phyloP scores from a whole-genome alignment of 2,113 vertebrate species.

The Archilochus colubris region DNA sequence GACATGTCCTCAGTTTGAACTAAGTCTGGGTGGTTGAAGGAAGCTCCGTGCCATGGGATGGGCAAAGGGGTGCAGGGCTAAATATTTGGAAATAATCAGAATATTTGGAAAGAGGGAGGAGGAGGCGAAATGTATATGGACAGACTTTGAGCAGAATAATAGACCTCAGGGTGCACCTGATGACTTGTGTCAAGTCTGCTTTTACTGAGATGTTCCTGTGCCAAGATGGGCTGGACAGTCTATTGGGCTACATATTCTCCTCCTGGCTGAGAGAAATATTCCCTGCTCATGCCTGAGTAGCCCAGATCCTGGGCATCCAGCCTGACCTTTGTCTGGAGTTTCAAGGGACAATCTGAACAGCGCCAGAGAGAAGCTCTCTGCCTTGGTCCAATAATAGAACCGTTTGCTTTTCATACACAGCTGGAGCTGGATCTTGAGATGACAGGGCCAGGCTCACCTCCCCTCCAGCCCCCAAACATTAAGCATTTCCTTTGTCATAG shows the following conservation, averaged over 20 bases:
- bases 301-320: background rate
- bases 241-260: background rate
- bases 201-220: background rate
- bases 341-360: background rate
- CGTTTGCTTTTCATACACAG: background rate
- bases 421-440: background rate
- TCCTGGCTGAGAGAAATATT: background rate
- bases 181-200: background rate
- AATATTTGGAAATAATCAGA: background rate
- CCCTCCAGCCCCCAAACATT: background rate
- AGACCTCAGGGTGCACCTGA: background rate
- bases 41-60: background rate
- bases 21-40: background rate
- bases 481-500: background rate
- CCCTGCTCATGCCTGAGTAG: rapidly evolving
- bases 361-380: background rate
- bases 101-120: background rate
- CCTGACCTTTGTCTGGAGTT: background rate
- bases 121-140: background rate
- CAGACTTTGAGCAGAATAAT: background rate
- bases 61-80: background rate
- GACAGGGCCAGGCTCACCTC: background rate
- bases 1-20: background rate
- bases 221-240: background rate
- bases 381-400: background rate